Evolutionary conservation across 1,140 invertebrate genomes (phyloP), one percentile per base, ranked within the genome.

Genomic region (Brachionus calyciflorus): DNA sequence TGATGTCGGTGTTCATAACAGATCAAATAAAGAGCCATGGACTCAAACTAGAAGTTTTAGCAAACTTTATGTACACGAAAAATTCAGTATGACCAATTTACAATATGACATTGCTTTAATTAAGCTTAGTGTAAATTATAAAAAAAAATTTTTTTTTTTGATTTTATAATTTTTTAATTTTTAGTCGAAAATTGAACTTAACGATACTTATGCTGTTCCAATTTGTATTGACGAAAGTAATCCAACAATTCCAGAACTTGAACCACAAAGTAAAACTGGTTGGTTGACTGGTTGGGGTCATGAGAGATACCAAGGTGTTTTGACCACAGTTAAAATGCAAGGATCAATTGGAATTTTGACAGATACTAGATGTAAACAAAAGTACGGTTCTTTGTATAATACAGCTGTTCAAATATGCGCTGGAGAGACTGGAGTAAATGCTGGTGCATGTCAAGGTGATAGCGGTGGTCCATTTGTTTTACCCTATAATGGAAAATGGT

Each of bases 391-490:
- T 33, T 9, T 55, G 7, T 73, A 51, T 12, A 49, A 73, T 30
- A 73, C 69, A 0, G 24, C 21, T 12, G 28, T 41, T 49, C 69
- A 73, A 40, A 40, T 73, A 17, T 73, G 69, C 17, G 69, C 69
- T 51, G 69, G 69, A 17, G 46, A 73, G 24, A 55, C 21, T 73
- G 69, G 46, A 19, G 69, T 49, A 26, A 30, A 73, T 73, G 69
- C 69, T 14, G 69, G 69, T 3, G 69, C 69, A 1, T 73, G 69
- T 24, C 69, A 73, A 49, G 60, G 69, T 19, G 69, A 73, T 21
- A 73, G 69, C 28, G 69, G 69, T 73, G 69, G 69, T 30, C 69
- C 69, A 49, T 73, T 51, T 73, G 69, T 73, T n/a, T 19, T 73
- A 37, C 26, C 69, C 28, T 51, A 48, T 19, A 19, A 73, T 49